Percentiles rank a stretch among this genome's conserved stretches.
Evolutionary conservation across 2,888 invertebrate genomes (phyloP).

Genomic region (Agrotis exclamationis): DNA sequence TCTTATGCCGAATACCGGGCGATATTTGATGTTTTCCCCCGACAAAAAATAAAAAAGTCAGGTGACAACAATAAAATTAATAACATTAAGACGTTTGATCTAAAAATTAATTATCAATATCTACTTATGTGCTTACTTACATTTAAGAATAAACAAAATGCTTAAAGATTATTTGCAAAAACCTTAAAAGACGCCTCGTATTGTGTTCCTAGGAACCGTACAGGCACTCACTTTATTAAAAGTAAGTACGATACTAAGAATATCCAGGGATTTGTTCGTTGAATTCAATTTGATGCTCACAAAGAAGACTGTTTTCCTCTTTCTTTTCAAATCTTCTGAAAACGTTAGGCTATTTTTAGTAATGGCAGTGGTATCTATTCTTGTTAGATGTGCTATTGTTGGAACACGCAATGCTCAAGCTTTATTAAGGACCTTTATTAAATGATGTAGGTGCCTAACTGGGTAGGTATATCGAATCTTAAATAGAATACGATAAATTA

Average conservation of each 20-base stretch:
- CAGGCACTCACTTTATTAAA: conserved; percentile 10
- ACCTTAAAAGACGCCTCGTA: neutral
- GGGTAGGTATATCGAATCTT: neutral
- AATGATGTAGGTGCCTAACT: neutral
- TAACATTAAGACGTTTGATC: no score
- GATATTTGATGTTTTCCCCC: no score
- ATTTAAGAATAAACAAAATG: no score
- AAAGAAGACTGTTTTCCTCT: conserved; percentile 8
- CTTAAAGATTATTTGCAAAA: no score
- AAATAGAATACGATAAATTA: no score
- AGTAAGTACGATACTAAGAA: conserved; percentile 15
- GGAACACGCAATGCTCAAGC: neutral
- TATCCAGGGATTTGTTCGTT: conserved; percentile 25
- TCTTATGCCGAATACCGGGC: no score
- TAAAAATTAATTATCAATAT: no score
- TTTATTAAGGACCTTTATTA: neutral
- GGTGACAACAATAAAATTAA: no score
- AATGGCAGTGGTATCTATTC: neutral
- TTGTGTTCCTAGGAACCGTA: neutral
- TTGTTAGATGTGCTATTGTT: neutral
- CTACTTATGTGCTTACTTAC: no score
- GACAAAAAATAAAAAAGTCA: no score
- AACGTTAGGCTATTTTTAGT: neutral
- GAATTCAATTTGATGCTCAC: conserved; percentile 40
- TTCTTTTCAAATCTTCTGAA: conserved; percentile 16